These are phyloP conservation scores for Notoglanidium macrostoma DNA, from an alignment of 2,797 vertebrate genomes.

Conservation along the genomic window DNA sequence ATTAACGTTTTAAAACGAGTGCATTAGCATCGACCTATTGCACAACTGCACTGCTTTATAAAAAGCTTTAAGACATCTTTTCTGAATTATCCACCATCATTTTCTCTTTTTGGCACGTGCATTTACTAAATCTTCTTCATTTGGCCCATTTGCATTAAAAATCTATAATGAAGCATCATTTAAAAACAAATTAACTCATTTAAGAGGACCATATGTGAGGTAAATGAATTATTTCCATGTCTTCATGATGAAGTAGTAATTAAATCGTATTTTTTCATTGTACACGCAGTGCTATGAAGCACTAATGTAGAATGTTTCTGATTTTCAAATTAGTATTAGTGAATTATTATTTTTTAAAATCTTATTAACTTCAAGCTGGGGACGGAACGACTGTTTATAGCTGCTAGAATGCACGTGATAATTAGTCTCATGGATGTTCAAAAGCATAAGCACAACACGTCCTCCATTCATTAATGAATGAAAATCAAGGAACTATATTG, in stretches of 20 bases:
- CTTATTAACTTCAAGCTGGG: neutral
- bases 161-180: neutral
- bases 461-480: too few relatives aligned
- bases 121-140: neutral
- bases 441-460: neutral
- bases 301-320: neutral
- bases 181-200: neutral
- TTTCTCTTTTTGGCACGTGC: neutral
- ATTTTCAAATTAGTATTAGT: neutral
- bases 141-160: neutral
- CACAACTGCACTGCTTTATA: neutral
- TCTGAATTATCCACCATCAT: neutral
- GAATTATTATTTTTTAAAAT: neutral
- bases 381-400: neutral
- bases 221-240: neutral
- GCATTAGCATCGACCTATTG: neutral
- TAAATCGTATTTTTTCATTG: neutral
- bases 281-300: neutral
- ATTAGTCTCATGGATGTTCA: neutral
- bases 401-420: neutral
- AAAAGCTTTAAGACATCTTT: neutral
- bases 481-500: too few relatives aligned
- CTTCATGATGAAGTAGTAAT: neutral
- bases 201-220: neutral
- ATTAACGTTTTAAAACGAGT: neutral